Evolutionary conservation across 2,797 vertebrate species (phyloP).

Genomic region (Carduelis carduelis): DNA sequence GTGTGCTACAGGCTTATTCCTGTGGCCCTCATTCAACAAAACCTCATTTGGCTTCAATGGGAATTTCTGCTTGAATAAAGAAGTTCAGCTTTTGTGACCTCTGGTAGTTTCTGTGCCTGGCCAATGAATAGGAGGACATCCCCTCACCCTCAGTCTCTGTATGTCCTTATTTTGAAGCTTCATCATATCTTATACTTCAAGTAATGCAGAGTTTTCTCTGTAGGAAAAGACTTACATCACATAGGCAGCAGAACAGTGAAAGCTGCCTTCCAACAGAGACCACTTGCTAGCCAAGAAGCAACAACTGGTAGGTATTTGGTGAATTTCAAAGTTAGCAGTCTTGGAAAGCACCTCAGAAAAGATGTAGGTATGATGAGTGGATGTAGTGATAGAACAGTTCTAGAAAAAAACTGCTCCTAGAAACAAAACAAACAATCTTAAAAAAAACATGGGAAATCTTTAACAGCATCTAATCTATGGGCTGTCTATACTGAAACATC

Average conservation of each 20-base stretch:
- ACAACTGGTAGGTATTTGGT: background rate
- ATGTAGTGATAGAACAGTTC: background rate
- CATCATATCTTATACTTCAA: background rate
- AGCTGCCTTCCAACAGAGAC: background rate
- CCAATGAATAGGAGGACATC: background rate
- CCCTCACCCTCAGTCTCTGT: background rate
- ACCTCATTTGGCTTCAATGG: conserved; percentile 4
- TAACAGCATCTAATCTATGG: background rate
- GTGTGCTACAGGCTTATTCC: background rate
- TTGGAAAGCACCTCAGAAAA: background rate
- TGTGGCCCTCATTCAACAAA: conserved; percentile 7
- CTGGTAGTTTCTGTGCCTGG: background rate
- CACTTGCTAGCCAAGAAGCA: background rate
- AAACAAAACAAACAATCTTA: background rate
- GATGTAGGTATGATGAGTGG: background rate
- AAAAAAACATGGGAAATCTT: background rate
- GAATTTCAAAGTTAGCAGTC: background rate
- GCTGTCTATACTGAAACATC: background rate
- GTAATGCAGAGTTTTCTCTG: background rate
- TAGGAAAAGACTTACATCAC: background rate
- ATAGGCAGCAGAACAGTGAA: background rate
- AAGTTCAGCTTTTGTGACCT: conserved; percentile 29
- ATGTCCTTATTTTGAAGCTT: background rate
- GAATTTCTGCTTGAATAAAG: conserved; percentile 3
- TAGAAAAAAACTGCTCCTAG: background rate